Evolutionary conservation across 2,797 vertebrate genomes (phyloP).

Genomic region (Spinus olivaceus): DNA sequence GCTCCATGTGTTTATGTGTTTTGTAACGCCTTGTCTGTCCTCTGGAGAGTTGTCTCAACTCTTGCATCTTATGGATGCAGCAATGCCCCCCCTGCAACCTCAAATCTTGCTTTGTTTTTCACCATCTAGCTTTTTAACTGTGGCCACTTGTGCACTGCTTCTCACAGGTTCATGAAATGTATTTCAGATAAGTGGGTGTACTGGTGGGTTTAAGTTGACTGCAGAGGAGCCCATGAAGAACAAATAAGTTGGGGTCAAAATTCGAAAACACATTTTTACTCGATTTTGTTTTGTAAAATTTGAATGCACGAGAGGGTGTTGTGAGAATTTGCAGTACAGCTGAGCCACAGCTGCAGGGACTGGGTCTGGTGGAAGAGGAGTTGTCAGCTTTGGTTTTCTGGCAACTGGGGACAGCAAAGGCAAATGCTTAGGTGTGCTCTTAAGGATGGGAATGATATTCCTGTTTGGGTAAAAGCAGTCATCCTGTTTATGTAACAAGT

Average conservation of each 20-base stretch:
- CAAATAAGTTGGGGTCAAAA: not conserved
- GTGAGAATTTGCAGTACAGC: not conserved
- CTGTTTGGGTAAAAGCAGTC: not conserved
- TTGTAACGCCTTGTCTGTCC: not conserved
- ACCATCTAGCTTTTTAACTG: not conserved
- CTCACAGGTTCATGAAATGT: not conserved
- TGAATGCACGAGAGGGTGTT: rapidly evolving
- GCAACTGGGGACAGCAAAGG: not conserved
- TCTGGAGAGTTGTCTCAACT: not conserved
- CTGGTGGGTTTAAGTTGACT: not conserved
- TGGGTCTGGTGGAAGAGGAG: not conserved
- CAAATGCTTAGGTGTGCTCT: not conserved
- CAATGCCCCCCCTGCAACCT: not conserved
- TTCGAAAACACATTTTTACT: not conserved
- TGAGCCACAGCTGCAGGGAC: not conserved
- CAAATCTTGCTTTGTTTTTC: not conserved
- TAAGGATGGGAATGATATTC: not conserved
- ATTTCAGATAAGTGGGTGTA: not conserved
- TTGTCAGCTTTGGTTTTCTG: not conserved
- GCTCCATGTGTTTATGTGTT: not conserved
- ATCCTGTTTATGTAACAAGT: not conserved
- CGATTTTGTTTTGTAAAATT: not conserved
- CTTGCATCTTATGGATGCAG: not conserved
- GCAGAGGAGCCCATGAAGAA: not conserved
- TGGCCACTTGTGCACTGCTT: not conserved